A percentile compares a stretch with the other conserved stretches of the same genome.
These are phyloP conservation scores for Agelastica alni DNA, from an alignment of 2,888 invertebrate genomes.

Conservation along the genomic window DNA sequence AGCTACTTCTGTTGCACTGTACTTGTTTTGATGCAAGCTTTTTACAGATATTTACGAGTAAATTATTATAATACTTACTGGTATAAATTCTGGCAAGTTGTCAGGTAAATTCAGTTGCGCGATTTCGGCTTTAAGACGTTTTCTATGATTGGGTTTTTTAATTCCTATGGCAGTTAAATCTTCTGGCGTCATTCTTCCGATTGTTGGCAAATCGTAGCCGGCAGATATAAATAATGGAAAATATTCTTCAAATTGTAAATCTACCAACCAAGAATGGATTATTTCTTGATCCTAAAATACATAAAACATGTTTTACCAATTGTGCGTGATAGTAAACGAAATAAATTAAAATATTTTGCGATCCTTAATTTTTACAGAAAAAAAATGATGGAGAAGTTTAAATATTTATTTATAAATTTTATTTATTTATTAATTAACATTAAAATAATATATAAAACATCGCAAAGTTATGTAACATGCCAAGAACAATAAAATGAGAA, in stretches of 20 bases:
- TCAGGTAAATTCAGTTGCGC: constrained; percentile 92
- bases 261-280: constrained; percentile 91
- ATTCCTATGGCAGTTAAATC: constrained; percentile 88
- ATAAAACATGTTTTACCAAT: too few species aligned
- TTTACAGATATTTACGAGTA: too few species aligned
- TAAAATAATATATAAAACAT: too few species aligned
- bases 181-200: constrained; percentile 99
- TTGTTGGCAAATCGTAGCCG: constrained; percentile 97
- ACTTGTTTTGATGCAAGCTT: too few species aligned
- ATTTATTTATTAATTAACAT: too few species aligned
- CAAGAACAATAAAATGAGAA: too few species aligned
- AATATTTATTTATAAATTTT: neutral
- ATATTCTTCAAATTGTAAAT: constrained; percentile 94
- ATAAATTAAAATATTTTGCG: neutral
- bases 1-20: too few species aligned
- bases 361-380: neutral
- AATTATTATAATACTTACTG: constrained; percentile 63
- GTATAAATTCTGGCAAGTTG: constrained; percentile 93
- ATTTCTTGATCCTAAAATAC: constrained; percentile 89
- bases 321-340: too few species aligned
- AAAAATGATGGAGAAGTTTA: neutral
- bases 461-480: too few species aligned
- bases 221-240: constrained; percentile 90
- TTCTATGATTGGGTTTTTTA: constrained; percentile 96
- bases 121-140: constrained; percentile 94